A percentile compares a stretch with the other conserved stretches of the same genome.
These are phyloP conservation scores for Caenorhabditis plicata DNA, from an alignment of 2,888 invertebrate species.

Conservation along the genomic window DNA sequence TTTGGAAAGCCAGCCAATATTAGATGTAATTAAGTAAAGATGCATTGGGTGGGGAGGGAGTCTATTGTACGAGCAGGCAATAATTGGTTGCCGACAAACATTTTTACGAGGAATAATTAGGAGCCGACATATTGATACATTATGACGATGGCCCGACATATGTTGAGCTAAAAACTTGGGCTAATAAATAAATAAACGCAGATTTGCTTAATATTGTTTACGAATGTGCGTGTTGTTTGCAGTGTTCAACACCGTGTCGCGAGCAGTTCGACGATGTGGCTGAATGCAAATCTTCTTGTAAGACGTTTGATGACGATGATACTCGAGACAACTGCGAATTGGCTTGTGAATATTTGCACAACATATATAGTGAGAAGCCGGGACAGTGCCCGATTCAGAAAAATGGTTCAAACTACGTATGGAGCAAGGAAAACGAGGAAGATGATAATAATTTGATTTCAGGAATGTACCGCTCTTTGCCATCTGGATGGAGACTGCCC, in stretches of 20 bases:
- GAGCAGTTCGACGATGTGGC: constrained; percentile 42
- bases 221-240: constrained; percentile 40
- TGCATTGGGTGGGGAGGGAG: background rate
- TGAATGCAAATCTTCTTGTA: constrained; percentile 30
- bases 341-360: constrained; percentile 65
- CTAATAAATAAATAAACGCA: background rate
- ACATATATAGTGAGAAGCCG: constrained; percentile 62
- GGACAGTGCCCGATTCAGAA: constrained; percentile 65
- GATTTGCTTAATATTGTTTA: no score
- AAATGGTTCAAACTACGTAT: constrained; percentile 36
- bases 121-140: background rate
- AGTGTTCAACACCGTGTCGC: constrained; percentile 61
- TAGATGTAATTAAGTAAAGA: no score
- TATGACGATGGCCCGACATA: background rate
- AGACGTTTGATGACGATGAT: constrained; percentile 14
- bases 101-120: constrained; percentile 1
- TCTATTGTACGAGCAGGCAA: background rate
- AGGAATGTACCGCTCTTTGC: constrained; percentile 66
- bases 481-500: constrained; percentile 66
- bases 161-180: no score
- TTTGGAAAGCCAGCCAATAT: no score
- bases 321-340: constrained; percentile 47
- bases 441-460: constrained; percentile 2
- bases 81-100: no score
- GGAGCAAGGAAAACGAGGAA: constrained; percentile 6